Conservation (phyloP, 2,113 vertebrate genomes). For the Illadopsis cleaveri region DNA sequence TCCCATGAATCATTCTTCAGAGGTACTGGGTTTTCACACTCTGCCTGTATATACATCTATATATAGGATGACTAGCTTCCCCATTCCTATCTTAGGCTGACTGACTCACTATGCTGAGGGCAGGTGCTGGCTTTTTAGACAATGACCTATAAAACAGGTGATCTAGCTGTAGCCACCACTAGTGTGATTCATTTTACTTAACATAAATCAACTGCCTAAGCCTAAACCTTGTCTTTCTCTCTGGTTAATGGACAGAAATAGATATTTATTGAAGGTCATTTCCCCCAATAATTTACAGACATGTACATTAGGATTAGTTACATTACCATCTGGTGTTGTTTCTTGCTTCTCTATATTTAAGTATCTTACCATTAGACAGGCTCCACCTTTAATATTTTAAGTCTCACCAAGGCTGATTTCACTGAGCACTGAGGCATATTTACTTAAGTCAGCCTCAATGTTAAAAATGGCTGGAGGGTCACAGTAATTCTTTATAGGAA, state of each 20-base stretch:
- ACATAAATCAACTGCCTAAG: background rate
- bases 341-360: background rate
- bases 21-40: background rate
- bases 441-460: background rate
- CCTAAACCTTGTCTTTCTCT: background rate
- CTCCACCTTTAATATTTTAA: background rate
- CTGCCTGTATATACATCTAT: background rate
- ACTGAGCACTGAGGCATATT: background rate
- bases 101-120: background rate
- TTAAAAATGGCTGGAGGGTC: background rate
- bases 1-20: conserved; percentile 13
- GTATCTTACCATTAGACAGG: background rate
- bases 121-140: background rate
- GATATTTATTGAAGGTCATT: background rate
- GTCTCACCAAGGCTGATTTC: background rate
- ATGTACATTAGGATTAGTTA: background rate
- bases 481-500: background rate
- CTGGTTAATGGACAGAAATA: background rate
- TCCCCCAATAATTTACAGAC: background rate
- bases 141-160: background rate
- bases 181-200: background rate
- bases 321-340: background rate
- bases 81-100: background rate
- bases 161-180: background rate
- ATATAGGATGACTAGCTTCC: background rate